A percentile compares a stretch with the other conserved stretches of the same genome.
phyloP scores from a whole-genome alignment of 2,113 vertebrate genomes.

The Nesoenas mayeri region DNA sequence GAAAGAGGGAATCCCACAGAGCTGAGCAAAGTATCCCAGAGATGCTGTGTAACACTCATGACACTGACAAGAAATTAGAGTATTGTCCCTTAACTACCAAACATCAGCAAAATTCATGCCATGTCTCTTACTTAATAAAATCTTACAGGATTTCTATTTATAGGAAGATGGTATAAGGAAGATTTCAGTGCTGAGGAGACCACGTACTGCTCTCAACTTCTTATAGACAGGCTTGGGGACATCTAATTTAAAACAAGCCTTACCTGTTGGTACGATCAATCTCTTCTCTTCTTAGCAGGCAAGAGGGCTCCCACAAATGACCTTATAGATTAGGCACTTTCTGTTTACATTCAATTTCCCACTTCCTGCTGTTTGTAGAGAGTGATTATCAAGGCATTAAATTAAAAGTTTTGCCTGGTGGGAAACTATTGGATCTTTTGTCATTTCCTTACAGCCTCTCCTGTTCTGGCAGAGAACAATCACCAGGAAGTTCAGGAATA shows the following conservation, averaged over 20 bases:
- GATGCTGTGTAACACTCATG: not conserved
- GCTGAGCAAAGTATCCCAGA: not conserved
- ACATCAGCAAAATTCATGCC: not conserved
- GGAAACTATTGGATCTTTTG: constrained; percentile 58
- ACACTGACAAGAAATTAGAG: not conserved
- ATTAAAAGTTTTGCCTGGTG: constrained; percentile 50
- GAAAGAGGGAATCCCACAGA: not conserved
- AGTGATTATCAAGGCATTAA: constrained; percentile 62
- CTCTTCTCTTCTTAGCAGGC: constrained; percentile 29
- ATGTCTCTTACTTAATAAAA: not conserved
- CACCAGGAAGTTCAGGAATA: constrained; percentile 62
- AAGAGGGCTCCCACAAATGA: constrained; percentile 28
- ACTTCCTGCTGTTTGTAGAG: constrained; percentile 44
- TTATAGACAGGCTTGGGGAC: not conserved
- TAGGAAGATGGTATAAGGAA: not conserved
- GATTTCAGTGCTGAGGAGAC: not conserved
- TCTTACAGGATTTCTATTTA: not conserved
- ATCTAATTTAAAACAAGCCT: not conserved
- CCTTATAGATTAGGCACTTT: constrained; percentile 54
- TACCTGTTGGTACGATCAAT: constrained; percentile 39
- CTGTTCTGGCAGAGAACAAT: constrained; percentile 29
- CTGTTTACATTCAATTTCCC: constrained; percentile 56
- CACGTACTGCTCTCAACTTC: not conserved
- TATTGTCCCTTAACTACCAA: not conserved
- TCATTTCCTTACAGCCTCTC: constrained; percentile 46